Conservation (phyloP, 1,140 invertebrate species). For the Drosophila watanabei region DNA sequence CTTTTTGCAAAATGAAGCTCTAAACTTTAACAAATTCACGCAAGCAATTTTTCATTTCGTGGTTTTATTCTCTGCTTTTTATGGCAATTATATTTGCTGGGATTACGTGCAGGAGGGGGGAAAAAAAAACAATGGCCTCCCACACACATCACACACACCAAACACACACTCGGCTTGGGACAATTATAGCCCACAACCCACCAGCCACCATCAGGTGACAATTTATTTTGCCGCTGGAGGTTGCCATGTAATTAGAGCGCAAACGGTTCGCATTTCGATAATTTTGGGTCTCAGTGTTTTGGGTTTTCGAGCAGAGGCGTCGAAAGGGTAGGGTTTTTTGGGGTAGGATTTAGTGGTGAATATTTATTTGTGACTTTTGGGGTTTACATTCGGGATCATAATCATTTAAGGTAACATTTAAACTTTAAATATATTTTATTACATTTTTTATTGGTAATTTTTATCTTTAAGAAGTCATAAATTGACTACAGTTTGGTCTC, state of each 20-base stretch:
- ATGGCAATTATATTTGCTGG: slow-evolving; percentile 54
- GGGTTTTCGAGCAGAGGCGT: not conserved
- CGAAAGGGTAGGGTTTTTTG: not conserved
- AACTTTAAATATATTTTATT: not conserved
- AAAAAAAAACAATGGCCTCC: slow-evolving; percentile 29
- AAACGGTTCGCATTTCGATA: slow-evolving; percentile 70
- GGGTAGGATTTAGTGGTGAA: not conserved
- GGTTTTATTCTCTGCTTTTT: slow-evolving; percentile 23
- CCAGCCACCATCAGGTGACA: slow-evolving; percentile 59
- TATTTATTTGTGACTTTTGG: not conserved
- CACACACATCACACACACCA: slow-evolving; percentile 22
- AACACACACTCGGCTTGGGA: slow-evolving; percentile 22
- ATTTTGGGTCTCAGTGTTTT: slow-evolving; percentile 53
- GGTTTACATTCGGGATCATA: not conserved
- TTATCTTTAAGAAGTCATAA: not conserved
- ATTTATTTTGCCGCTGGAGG: slow-evolving; percentile 41
- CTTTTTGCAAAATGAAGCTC: slow-evolving; percentile 67
- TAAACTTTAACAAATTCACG: slow-evolving; percentile 84
- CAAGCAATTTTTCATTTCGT: slow-evolving; percentile 59
- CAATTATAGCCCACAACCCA: slow-evolving; percentile 10
- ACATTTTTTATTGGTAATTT: not conserved
- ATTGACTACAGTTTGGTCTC: not conserved
- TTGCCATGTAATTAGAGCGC: slow-evolving; percentile 62
- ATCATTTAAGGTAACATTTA: no score
- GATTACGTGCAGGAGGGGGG: slow-evolving; percentile 50